Evolutionary conservation across 2,797 vertebrate genomes (phyloP).

Genomic region (Coregonus sp.): DNA sequence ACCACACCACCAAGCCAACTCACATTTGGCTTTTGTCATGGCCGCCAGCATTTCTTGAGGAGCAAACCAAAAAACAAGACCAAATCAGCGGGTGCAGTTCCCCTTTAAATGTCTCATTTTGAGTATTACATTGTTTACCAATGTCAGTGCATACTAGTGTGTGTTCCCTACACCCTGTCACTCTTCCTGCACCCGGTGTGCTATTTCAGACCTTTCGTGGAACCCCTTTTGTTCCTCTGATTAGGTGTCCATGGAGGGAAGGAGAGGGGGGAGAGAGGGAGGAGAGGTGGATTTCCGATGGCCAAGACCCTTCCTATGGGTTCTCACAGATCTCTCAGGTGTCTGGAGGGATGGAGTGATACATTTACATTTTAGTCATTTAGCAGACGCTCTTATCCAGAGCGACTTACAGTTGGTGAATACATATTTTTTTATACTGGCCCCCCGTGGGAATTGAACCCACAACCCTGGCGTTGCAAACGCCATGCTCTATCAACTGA

Average conservation of each 20-base stretch:
- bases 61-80: too few species aligned
- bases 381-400: too few species aligned
- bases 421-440: too few species aligned
- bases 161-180: constrained; percentile 69
- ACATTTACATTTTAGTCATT: too few species aligned
- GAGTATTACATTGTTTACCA: constrained; percentile 28
- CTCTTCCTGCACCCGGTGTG: constrained; percentile 50
- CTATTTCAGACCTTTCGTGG: constrained; percentile 70
- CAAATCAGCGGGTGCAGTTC: neutral
- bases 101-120: constrained; percentile 9
- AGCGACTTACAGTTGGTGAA: too few species aligned
- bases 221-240: constrained; percentile 71
- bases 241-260: constrained; percentile 55
- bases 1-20: too few species aligned
- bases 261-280: constrained; percentile 37
- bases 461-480: too few species aligned
- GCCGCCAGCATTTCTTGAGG: too few species aligned
- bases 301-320: constrained; percentile 69
- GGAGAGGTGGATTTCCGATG: constrained; percentile 67
- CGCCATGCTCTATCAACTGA: too few species aligned
- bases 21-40: too few species aligned
- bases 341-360: constrained; percentile 36
- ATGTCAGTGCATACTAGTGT: constrained; percentile 23
- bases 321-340: constrained; percentile 65
- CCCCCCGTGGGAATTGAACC: too few species aligned